phyloP scores from a whole-genome alignment of 2,888 invertebrate genomes.

The Volucella inflata region DNA sequence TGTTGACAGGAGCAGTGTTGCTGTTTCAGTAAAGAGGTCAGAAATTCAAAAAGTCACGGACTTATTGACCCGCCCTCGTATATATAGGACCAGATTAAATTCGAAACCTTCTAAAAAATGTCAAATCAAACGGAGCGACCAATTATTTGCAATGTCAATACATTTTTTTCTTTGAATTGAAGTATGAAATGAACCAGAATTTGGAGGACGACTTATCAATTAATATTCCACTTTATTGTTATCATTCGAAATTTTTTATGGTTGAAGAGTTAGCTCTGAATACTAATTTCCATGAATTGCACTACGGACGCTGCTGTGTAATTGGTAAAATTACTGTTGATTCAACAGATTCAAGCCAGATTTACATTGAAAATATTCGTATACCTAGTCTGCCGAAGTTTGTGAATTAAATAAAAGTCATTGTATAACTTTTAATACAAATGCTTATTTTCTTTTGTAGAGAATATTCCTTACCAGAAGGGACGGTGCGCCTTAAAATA shows the following conservation, averaged over 20 bases:
- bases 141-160: not conserved
- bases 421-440: not conserved
- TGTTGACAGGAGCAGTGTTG: no score
- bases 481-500: conserved; percentile 77
- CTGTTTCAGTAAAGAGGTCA: no score
- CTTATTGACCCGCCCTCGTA: no score
- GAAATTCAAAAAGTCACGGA: no score
- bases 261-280: conserved; percentile 80
- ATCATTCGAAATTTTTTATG: conserved; percentile 78
- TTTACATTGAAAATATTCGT: conserved; percentile 79
- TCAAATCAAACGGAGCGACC: not conserved
- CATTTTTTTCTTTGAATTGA: not conserved
- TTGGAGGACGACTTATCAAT: not conserved
- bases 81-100: no score
- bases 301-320: conserved; percentile 81
- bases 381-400: conserved; percentile 79
- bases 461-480: conserved; percentile 78
- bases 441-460: conserved; percentile 69
- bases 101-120: no score
- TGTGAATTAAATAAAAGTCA: conserved; percentile 22
- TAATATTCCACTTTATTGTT: conserved; percentile 77
- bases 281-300: conserved; percentile 77
- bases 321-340: conserved; percentile 79
- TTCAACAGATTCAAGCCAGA: conserved; percentile 60
- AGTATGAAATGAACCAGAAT: conserved; percentile 35